Evolutionary conservation across 1,140 invertebrate genomes (phyloP), one percentile per base, ranked within the genome.

Genomic region (Pseudomyrmex flavicornis): DNA sequence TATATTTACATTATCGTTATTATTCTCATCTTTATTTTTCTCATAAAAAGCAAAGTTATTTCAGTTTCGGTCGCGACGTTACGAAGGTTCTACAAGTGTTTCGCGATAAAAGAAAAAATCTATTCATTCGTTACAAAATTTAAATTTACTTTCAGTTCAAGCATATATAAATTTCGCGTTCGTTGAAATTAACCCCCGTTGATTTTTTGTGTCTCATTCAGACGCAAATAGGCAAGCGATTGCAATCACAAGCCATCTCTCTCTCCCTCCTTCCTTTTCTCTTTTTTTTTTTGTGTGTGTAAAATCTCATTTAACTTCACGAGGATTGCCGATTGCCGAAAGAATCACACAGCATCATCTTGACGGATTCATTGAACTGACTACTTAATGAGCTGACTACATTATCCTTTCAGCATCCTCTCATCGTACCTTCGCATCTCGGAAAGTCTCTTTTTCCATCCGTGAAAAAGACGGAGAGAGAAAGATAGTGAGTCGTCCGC

Each of bases 321-420:
- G 12, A 17, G 20, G 13, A 13, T 58, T 35, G 65, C 17, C 66
- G 35, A 48, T 56, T 46, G 50, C 12, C 65, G 52, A 46, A 70
- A 48, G 20, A 70, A 46, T 58, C 44, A 20, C 63, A 50, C 44
- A 12, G 75, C 63, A 69, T 68, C 50, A 77, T 54, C 75, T 77
- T 69, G 52, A 56, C 75, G 63, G 52, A 69, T 69, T 77, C 65
- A 77, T 77, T 68, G 48, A 63, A 7, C 44, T 35, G 35, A 35
- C 35, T 35, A 20, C 68, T 79, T 79, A 79, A 69, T 69, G 75
- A 70, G 65, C 65, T 54, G 65, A 70, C 65, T 79, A 68, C 65
- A 79, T 79, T 79, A 79, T 69, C 54, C 65, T 20, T 79, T 58
- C 52, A 50, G 44, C 73, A 75, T 52, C 73, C 72, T 26, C 61